Percentiles rank a stretch among this genome's conserved stretches.
These are phyloP conservation scores for Oopsacas minuta DNA, from an alignment of 37 sponge, comb jelly and placozoan genomes.

Conservation along the genomic window DNA sequence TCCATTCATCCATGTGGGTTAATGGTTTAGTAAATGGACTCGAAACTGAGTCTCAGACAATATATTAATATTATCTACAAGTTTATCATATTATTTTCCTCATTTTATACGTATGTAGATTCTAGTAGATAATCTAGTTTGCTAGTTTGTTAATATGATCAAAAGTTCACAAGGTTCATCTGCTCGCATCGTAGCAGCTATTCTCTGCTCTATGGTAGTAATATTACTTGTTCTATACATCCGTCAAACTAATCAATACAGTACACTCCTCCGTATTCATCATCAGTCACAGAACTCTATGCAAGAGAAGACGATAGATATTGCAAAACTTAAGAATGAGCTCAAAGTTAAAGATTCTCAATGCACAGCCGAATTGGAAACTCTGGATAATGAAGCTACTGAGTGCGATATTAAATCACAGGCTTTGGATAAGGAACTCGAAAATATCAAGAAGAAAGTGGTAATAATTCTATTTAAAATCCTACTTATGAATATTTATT, in stretches of 20 bases:
- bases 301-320: conserved; percentile 3
- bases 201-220: background rate
- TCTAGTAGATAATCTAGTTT: too few species aligned
- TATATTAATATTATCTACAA: too few species aligned
- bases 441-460: background rate
- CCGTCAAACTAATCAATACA: conserved; percentile 6
- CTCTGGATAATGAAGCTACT: background rate
- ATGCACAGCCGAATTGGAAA: background rate
- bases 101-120: too few species aligned
- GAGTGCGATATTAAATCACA: background rate
- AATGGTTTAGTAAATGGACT: too few species aligned
- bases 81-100: too few species aligned
- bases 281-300: background rate
- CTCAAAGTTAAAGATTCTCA: background rate
- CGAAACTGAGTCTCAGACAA: too few species aligned
- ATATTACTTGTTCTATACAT: background rate
- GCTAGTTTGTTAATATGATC: background rate
- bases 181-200: background rate
- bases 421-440: background rate
- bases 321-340: background rate
- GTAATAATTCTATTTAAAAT: background rate
- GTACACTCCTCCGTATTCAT: background rate
- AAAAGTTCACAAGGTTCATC: background rate
- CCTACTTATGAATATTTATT: background rate
- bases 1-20: too few species aligned